Conservation (phyloP, 37 sponge, comb jelly and placozoan species). For the Cliona cf. orientalis region DNA sequence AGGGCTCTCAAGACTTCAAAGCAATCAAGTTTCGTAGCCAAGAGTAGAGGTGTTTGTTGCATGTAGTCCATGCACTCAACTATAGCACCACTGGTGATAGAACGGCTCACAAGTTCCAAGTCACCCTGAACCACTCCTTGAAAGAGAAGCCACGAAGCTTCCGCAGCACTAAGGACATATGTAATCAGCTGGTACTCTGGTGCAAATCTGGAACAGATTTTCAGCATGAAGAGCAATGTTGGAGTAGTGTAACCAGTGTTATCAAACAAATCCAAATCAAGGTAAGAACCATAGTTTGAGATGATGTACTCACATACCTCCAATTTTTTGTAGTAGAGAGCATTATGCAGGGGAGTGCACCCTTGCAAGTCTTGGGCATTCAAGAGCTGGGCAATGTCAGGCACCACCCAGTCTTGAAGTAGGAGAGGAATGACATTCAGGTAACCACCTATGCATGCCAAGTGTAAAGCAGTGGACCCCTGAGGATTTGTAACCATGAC, state of each 20-base stretch:
- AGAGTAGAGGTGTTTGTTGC: constrained; percentile 64
- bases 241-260: constrained; percentile 35
- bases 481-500: not conserved
- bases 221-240: constrained; percentile 19
- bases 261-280: constrained; percentile 13
- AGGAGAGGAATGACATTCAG: not conserved
- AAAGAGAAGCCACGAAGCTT: constrained; percentile 47
- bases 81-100: constrained; percentile 20
- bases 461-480: constrained; percentile 50
- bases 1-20: constrained; percentile 17
- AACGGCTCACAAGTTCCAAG: not conserved
- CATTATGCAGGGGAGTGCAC: constrained; percentile 22
- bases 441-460: constrained; percentile 38
- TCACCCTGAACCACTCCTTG: constrained; percentile 6
- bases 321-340: constrained; percentile 38
- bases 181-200: not conserved
- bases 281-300: not conserved
- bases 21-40: constrained; percentile 47
- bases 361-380: constrained; percentile 8
- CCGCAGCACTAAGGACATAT: constrained; percentile 37
- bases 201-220: not conserved
- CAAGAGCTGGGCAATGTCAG: not conserved
- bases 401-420: not conserved
- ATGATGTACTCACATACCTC: constrained; percentile 36
- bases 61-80: constrained; percentile 47